Base-by-base conservation (phyloP, 2,888 invertebrate species). In the Eugnorisma glareosa region DNA sequence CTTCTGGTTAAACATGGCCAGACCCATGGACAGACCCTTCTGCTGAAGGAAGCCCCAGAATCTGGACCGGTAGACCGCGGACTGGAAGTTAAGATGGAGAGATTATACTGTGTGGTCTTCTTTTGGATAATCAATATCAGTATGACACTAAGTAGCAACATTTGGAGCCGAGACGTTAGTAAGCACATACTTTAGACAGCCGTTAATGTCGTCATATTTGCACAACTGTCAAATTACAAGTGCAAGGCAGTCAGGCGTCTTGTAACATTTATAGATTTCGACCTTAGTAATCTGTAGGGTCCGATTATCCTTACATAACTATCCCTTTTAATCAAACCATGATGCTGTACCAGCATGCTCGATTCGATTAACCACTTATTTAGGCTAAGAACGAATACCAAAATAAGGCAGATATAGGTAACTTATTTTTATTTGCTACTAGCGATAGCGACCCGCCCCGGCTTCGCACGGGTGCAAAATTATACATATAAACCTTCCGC, bases 11-110 rank as follows among this genome's bases (percentile, higher is more conserved):
- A 97, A 97, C 85, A 97, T 93, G 0, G 97, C 94, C 21, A 98
- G 91, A 0, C 97, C 95, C 81, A 97, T 93, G 0, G 98, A 97
- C 13, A 98, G 93, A 7, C 97, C 96, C 75, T 96, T 97, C 86
- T 97, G 97, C 61, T 97, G 93, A 0, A 98, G 86, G 75, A 90
- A 95, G 51, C 95, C 96, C 97, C 97, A 97, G 73, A 97, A 93
- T 63, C 97, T 97, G 0, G 97, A 96, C 71, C 97, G 96, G 89
- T 97, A 97, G 1, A 97, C 96, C 1, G 98, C 97, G 76, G 97
- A 97, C 97, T 98, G 95, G 43, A 94, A 94, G n/a, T 21, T 35
- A 64, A 76, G 92, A 92, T 77, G 82, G 69, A 75, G 73, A 59
- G 15, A 10, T 59, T 18, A 61, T 59, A 4, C 2, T 28, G 24